Conservation (phyloP, 2,113 vertebrate genomes). For the Pseudorasbora parva region DNA sequence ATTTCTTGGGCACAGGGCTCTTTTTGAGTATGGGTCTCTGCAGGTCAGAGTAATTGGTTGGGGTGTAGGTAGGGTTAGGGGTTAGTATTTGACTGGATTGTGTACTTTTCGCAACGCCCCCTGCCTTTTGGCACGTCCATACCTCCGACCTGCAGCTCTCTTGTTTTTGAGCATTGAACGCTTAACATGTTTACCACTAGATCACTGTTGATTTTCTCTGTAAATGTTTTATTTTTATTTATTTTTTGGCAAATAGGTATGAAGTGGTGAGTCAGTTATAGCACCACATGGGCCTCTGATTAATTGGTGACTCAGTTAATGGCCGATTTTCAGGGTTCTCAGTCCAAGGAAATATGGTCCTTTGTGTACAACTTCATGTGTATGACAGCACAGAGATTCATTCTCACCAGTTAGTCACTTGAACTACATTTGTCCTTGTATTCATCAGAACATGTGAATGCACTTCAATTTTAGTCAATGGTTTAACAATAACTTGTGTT, state of each 20-base stretch:
- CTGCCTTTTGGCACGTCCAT: too few relatives aligned
- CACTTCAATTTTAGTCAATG: slow-evolving; percentile 29
- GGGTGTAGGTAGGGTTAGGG: too few relatives aligned
- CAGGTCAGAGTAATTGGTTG: too few relatives aligned
- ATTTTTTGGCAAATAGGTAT: slow-evolving; percentile 8
- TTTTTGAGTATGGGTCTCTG: neutral
- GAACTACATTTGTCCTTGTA: slow-evolving; percentile 11
- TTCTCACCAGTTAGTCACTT: slow-evolving; percentile 25
- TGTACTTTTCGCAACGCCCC: too few relatives aligned
- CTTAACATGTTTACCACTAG: neutral
- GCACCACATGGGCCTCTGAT: slow-evolving; percentile 7
- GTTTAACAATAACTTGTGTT: neutral
- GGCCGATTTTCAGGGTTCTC: slow-evolving; percentile 3
- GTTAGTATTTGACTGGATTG: too few relatives aligned
- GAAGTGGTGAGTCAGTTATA: slow-evolving; percentile 48
- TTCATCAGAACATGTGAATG: slow-evolving; percentile 45
- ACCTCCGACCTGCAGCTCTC: too few relatives aligned
- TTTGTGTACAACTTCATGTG: slow-evolving; percentile 28
- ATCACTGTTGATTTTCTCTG: slow-evolving; percentile 7
- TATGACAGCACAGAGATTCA: slow-evolving; percentile 36
- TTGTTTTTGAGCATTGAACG: neutral
- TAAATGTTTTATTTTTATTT: neutral
- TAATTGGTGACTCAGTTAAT: slow-evolving; percentile 53
- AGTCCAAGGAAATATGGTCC: slow-evolving; percentile 33
- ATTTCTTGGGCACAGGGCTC: neutral